Evolutionary conservation across 2,888 invertebrate species (phyloP), one percentile per base, ranked within the genome.

Genomic region (Parnassius smintheus): DNA sequence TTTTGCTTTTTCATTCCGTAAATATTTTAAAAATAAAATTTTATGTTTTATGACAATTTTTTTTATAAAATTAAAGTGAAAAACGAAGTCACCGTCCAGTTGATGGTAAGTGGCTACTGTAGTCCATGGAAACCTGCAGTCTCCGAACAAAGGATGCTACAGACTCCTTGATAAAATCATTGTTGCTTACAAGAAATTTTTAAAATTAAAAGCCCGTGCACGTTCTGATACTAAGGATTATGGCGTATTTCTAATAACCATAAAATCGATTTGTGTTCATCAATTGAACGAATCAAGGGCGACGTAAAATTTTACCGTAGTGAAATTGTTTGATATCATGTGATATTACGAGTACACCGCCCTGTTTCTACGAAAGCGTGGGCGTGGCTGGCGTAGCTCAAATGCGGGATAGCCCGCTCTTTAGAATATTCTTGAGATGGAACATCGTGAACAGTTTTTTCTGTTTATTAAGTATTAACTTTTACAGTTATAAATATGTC

Each of bases 311-410:
- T 62, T 50, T 46, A 13, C 2, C 41, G 55, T 63, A 46, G 59
- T 58, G 25, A 58, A 63, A 50, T 62, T 59, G 55, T 63, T 55
- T 48, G 58, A 45, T 55, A 55, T 58, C 53, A 58, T 49, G 44
- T 55, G 12, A 46, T n/a, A n/a, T 11, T 12, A 35, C 4, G 35
- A 35, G 35, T 35, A n/a, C 22, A 58, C 44, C 54, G 54, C 49
- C 12, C 41, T 45, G 57, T 9, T 62, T 59, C 62, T 18, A 62
- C 61, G 53, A 55, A 55, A 11, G 65, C 67, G 73, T 69, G 25
- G 73, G 73, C 66, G 72, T 70, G 73, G 64, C 73, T 72, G 66
- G 63, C 69, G 73, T 71, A 68, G 57, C 58, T 56, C 25, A 7
- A 48, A 12, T 18, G 8, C 22, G 59, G 62, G 62, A 50, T 51